Evolutionary conservation across 2,888 invertebrate species (phyloP), one percentile per base, ranked within the genome.

Genomic region (Amorpha juglandis): DNA sequence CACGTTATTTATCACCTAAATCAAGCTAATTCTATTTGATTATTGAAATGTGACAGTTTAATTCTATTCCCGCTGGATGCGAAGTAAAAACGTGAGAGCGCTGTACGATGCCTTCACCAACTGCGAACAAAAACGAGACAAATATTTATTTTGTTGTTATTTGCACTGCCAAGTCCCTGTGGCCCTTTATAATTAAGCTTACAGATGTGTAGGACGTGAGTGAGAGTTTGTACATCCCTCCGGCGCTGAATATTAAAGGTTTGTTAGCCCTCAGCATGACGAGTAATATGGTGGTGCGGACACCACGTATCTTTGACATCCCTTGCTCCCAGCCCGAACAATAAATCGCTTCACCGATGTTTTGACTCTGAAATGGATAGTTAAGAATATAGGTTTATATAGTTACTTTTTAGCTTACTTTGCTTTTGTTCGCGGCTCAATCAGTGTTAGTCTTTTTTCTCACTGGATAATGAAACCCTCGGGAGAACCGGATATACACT

Each of bases 61-160:
- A 51, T 16, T 33, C 50, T 62, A 65, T 21, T 65, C 65, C 11
- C 62, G 42, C 33, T 62, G 65, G 3, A 87, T 80, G 63, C 87
- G 78, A 16, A 92, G 81, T 47, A 92, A 74, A 50, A 92, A 79
- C 21, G 91, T 91, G 0, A 92, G 77, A 27, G 90, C 91, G 67
- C 88, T 90, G 76, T 92, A 92, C 0, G 92, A 91, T 6, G 89
- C 80, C 74, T 91, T 92, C 77, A 92, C 86, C 78, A 91, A 76
- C 92, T 92, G 87, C 53, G 88, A 91, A 72, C 72, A 65, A 73
- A 64, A 70, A 64, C 63, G 63, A 63, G n/a, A 47, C 51, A 27
- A 51, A 16, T 48, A 55, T 16, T 62, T 50, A 38, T 12, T 47
- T 63, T 48, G 47, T 50, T n/a, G 11, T 50, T 48, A 63, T 14